Base-by-base conservation (phyloP, 2,888 invertebrate genomes). In the Drosophila infuscata region DNA sequence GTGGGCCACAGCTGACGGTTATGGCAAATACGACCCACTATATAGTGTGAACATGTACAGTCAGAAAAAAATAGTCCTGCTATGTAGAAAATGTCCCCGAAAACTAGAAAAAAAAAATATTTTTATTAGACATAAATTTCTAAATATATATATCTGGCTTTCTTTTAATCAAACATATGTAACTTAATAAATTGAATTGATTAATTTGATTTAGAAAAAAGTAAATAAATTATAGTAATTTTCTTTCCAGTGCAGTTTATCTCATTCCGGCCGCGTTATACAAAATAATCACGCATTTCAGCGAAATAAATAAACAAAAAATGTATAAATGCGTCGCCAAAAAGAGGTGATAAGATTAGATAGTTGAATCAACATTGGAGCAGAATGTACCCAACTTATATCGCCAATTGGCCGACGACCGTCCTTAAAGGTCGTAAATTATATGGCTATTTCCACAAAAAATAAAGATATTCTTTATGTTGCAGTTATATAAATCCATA, bases 261-360 rank as follows among this genome's bases (percentile, higher is more conserved):
- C 17, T 15, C 2, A 7, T 5, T 17, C 6, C 38, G 51, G 29
- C 41, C 35, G 56, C 33, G 46, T 35, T 43, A n/a, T 57, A 69
- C 51, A 52, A 54, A 60, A 57, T 38, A 49, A 58, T 64, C 57
- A 51, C 36, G 46, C 59, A 32, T 38, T 65, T 54, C 58, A 48
- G 69, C 74, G 41, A 76, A 60, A 46, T 38, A 58, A 64, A 65
- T 46, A 74, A 74, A 66, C 70, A 76, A 57, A 48, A 25, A 25
- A 2, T n/a, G n/a, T 25, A 4, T 25, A 0, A 46, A 25, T 46
- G 46, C 25, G 25, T 46, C 25, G 25, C 15, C 25, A 46, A 46
- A 70, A 77, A 49, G 38, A 49, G 9, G n/a, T 7, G 74, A 77
- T 77, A 77, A 77, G 76, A 78, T 77, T 66, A 78, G 74, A 74